Percentiles rank a stretch among this genome's conserved stretches.
phyloP scores from a whole-genome alignment of 2,797 vertebrate genomes.

The Myotis findleyi region DNA sequence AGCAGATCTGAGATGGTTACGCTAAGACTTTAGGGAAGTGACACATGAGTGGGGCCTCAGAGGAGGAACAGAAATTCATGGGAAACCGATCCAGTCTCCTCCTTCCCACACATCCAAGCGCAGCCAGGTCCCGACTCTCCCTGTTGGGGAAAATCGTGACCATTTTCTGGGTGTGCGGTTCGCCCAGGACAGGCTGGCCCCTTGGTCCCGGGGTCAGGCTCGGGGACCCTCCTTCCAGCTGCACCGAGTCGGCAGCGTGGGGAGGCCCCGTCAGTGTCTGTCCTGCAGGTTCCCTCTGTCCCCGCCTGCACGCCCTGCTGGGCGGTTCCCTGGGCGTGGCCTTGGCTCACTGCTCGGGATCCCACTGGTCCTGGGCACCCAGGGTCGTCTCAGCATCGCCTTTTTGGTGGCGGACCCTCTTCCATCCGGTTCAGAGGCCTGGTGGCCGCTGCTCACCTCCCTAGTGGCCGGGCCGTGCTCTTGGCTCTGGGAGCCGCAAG shows the following conservation, averaged over 20 bases:
- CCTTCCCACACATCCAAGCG: too few relatives aligned
- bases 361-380: accelerated
- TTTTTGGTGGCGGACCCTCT: accelerated
- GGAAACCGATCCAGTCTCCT: neutral
- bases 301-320: neutral
- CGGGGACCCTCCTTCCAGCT: neutral
- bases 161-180: too few relatives aligned
- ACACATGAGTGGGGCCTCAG: neutral
- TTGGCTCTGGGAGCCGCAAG: neutral
- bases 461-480: neutral
- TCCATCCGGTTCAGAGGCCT: accelerated
- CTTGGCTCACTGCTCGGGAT: accelerated
- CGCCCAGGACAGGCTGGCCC: neutral
- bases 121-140: neutral
- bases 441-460: neutral
- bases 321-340: too few relatives aligned
- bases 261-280: too few relatives aligned
- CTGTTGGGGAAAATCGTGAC: accelerated
- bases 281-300: too few relatives aligned
- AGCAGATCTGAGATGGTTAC: neutral
- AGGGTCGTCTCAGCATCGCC: neutral
- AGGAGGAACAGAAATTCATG: neutral
- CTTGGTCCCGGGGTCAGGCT: neutral
- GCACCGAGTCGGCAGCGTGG: neutral
- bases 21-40: neutral